A percentile compares a stretch with the other conserved stretches of the same genome.
Evolutionary conservation across 2,888 invertebrate species (phyloP).

Genomic region (Gibbula magus): DNA sequence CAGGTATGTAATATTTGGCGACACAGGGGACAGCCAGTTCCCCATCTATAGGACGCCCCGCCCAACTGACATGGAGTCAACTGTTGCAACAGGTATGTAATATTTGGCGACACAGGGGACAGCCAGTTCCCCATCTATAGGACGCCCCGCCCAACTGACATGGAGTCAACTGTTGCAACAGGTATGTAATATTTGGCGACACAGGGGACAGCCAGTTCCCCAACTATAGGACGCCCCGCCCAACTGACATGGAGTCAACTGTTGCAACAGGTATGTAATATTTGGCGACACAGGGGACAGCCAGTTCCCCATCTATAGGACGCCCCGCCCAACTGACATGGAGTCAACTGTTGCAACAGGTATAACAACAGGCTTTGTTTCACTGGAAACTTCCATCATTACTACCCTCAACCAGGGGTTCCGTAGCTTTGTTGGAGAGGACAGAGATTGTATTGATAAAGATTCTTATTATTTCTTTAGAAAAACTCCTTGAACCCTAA

Average conservation of each 20-base stretch:
- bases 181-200: not conserved
- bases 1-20: conserved; percentile 29
- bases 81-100: conserved; percentile 26
- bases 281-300: conserved; percentile 23
- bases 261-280: conserved; percentile 27
- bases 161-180: conserved; percentile 18
- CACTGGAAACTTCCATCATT: too few species aligned
- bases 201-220: conserved; percentile 1
- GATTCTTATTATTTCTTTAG: too few species aligned
- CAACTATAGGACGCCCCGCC: conserved; percentile 23
- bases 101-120: conserved; percentile 26
- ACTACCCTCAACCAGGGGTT: too few species aligned
- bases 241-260: conserved; percentile 9
- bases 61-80: conserved; percentile 10
- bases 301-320: conserved; percentile 23
- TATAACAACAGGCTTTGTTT: too few species aligned
- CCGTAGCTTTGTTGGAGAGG: too few species aligned
- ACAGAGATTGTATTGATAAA: too few species aligned
- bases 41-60: conserved; percentile 26
- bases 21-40: conserved; percentile 6
- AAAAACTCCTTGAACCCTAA: too few species aligned
- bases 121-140: conserved; percentile 21
- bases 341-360: conserved; percentile 24
- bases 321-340: conserved; percentile 14
- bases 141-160: conserved; percentile 19